Evolutionary conservation across 2,113 vertebrate genomes (phyloP).

Genomic region (Trochalopteron elliotii): DNA sequence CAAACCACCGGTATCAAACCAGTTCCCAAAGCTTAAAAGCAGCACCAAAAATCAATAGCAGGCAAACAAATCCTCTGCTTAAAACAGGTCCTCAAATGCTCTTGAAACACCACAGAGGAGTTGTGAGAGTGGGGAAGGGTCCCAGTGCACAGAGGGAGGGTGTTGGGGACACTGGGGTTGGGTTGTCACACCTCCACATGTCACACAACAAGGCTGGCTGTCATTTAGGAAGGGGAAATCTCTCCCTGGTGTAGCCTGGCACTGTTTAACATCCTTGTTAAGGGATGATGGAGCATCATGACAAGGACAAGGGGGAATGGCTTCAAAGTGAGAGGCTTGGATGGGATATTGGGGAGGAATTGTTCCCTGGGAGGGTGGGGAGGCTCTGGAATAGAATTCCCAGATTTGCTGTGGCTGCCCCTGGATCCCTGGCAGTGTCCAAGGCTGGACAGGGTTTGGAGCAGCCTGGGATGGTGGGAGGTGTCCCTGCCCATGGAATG

Average conservation of each 20-base stretch:
- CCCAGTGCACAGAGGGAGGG: background rate
- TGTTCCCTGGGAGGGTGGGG: background rate
- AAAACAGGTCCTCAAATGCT: background rate
- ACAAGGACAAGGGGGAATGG: background rate
- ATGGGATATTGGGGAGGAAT: background rate
- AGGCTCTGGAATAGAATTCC: too few relatives aligned
- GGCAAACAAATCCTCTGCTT: background rate
- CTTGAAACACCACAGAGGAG: background rate
- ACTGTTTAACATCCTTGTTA: background rate
- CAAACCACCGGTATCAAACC: background rate
- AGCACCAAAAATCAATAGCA: background rate
- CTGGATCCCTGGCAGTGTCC: background rate
- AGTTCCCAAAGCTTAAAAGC: background rate
- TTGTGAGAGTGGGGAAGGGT: fast-evolving
- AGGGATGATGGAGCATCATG: background rate
- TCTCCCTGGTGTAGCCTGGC: background rate
- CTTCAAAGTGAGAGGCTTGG: background rate
- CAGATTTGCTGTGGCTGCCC: too few relatives aligned
- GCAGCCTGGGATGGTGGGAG: fast-evolving
- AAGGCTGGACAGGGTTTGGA: background rate
- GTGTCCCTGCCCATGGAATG: fast-evolving
- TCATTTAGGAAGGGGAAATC: background rate
- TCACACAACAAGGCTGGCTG: background rate
- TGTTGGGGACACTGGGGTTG: background rate
- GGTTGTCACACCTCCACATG: fast-evolving